Percentiles rank a stretch among this genome's conserved stretches.
Evolutionary conservation across 64 coral and sea anemone species (phyloP).

Genomic region (Cladopsammia gracilis): DNA sequence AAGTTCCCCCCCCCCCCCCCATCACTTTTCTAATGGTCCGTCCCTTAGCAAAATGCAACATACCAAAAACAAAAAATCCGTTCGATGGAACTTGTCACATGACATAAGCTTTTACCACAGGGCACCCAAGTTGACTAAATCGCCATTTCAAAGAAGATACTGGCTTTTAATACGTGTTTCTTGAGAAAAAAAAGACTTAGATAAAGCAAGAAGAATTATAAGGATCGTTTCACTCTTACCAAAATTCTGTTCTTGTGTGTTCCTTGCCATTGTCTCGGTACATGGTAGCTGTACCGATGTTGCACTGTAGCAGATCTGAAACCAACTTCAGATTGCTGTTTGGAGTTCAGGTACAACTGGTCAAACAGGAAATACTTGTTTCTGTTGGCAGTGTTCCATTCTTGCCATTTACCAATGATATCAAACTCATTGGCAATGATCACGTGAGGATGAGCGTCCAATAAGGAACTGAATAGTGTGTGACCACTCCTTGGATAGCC

Average conservation of each 20-base stretch:
- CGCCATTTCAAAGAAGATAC: too few relatives aligned
- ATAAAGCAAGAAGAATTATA: not conserved
- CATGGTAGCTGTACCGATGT: slow-evolving; percentile 57
- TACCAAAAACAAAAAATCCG: too few relatives aligned
- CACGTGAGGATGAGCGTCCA: slow-evolving; percentile 91
- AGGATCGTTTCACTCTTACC: slow-evolving; percentile 18
- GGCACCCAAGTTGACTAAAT: too few relatives aligned
- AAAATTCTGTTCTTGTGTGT: slow-evolving; percentile 69
- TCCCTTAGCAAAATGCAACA: too few relatives aligned
- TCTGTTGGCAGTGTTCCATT: slow-evolving; percentile 53
- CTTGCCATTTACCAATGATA: slow-evolving; percentile 74
- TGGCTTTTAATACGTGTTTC: too few relatives aligned
- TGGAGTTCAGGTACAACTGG: slow-evolving; percentile 84
- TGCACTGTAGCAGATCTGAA: slow-evolving; percentile 24
- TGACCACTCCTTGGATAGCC: slow-evolving; percentile 95
- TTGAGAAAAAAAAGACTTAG: too few relatives aligned
- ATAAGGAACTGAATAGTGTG: slow-evolving; percentile 85
- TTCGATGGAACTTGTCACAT: too few relatives aligned
- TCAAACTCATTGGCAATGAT: slow-evolving; percentile 94
- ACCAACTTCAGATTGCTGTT: slow-evolving; percentile 48
- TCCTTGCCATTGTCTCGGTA: slow-evolving; percentile 94
- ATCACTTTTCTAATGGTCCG: too few relatives aligned
- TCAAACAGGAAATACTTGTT: slow-evolving; percentile 93
- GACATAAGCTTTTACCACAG: too few relatives aligned
- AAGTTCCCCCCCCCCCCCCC: too few relatives aligned